These are phyloP conservation scores for Brachyalestes nurse DNA, from an alignment of 2,797 vertebrate species.

Conservation along the genomic window DNA sequence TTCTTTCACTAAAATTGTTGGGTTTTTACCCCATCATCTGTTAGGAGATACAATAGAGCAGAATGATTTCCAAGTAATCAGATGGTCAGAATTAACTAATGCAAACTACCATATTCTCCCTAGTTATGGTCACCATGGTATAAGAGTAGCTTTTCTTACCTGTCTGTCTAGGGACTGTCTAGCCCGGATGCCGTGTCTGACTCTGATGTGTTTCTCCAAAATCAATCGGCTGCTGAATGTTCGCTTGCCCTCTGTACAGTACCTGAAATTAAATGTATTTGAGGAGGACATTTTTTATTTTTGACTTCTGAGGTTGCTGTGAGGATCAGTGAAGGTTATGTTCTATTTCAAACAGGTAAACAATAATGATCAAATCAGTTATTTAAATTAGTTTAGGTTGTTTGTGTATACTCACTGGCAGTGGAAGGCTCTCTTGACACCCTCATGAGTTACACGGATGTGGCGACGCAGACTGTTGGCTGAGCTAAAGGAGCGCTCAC, in stretches of 20 bases:
- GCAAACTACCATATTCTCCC: not conserved
- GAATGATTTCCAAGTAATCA: too few species aligned
- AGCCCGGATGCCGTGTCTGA: conserved; percentile 85
- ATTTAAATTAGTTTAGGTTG: not conserved
- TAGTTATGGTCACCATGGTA: not conserved
- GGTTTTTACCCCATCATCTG: too few species aligned
- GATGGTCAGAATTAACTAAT: too few species aligned
- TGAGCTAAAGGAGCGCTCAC: conserved; percentile 93
- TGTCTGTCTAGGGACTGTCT: conserved; percentile 67
- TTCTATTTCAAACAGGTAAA: not conserved
- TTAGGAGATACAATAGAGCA: too few species aligned
- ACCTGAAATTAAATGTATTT: conserved; percentile 71
- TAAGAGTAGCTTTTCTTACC: conserved; percentile 63
- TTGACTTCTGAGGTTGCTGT: not conserved
- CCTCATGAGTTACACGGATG: conserved; percentile 92
- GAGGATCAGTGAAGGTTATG: not conserved
- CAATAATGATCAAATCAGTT: not conserved
- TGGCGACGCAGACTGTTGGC: conserved; percentile 92
- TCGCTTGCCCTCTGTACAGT: conserved; percentile 93
- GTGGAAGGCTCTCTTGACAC: conserved; percentile 93
- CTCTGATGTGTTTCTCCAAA: conserved; percentile 93
- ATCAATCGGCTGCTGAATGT: conserved; percentile 95
- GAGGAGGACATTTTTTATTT: not conserved
- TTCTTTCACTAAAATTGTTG: too few species aligned
- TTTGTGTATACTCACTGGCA: conserved; percentile 84